phyloP scores from a whole-genome alignment of 2,113 vertebrate genomes.

The Megatriorchis doriae region DNA sequence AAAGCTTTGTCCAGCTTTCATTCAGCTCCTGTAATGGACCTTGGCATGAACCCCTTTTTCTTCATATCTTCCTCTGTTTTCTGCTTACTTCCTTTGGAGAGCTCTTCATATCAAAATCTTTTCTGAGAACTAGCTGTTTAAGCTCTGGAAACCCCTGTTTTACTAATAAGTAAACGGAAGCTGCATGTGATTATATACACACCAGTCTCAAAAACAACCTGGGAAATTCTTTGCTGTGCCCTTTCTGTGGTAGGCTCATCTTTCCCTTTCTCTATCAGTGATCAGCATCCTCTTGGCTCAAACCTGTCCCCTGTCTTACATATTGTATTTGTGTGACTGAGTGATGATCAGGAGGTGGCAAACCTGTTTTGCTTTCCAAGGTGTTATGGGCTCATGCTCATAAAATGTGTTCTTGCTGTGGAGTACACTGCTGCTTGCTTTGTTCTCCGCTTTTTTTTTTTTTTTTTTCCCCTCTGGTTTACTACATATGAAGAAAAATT shows the following conservation, averaged over 20 bases:
- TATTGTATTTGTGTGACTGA: neutral
- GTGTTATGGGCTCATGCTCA: neutral
- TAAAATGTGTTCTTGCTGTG: neutral
- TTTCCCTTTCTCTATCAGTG: neutral
- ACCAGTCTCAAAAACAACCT: neutral
- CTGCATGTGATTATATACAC: neutral
- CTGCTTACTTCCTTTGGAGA: neutral
- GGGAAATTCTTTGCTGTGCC: neutral
- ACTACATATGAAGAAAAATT: slow-evolving; percentile 9
- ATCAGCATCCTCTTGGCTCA: neutral
- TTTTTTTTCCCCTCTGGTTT: neutral
- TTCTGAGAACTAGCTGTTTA: neutral
- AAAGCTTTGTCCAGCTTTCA: neutral
- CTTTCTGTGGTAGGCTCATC: neutral
- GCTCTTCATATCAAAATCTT: neutral
- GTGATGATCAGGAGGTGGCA: neutral
- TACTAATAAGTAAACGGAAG: neutral
- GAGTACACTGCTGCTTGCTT: neutral
- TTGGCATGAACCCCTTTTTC: neutral
- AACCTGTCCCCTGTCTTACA: neutral
- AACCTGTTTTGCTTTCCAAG: neutral
- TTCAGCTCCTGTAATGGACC: neutral
- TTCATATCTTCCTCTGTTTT: neutral
- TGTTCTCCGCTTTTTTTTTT: neutral
- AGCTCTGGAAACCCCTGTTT: neutral